These are phyloP conservation scores for Coleophora deauratella DNA, from an alignment of 2,888 invertebrate genomes.

Conservation along the genomic window DNA sequence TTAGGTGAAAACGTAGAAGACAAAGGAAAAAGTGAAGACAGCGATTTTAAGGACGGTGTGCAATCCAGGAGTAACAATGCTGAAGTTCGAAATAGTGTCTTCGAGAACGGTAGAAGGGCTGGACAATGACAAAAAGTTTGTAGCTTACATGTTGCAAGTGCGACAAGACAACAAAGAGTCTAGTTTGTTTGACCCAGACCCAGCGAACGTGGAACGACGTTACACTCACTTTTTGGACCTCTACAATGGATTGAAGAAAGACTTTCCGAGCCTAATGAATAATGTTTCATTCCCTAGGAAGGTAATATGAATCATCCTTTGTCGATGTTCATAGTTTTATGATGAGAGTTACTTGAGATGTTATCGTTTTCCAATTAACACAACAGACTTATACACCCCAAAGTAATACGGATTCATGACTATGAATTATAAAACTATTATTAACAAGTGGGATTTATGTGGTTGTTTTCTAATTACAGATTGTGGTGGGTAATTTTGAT, in stretches of 20 bases:
- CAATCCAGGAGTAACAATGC: slow-evolving; percentile 27
- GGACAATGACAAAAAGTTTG: slow-evolving; percentile 78
- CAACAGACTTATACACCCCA: no score
- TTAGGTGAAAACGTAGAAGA: no score
- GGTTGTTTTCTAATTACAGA: slow-evolving; percentile 43
- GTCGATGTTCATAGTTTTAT: slow-evolving; percentile 1
- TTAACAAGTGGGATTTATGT: no score
- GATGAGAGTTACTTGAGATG: no score
- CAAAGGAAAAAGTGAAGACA: no score
- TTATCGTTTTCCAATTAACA: no score
- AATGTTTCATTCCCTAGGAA: slow-evolving; percentile 79
- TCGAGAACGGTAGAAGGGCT: slow-evolving; percentile 77
- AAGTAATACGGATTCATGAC: no score
- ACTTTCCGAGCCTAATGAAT: slow-evolving; percentile 68
- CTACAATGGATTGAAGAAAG: slow-evolving; percentile 75
- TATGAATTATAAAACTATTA: no score
- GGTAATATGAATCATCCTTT: slow-evolving; percentile 34
- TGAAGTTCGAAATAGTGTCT: slow-evolving; percentile 78
- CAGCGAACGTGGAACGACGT: slow-evolving; percentile 79
- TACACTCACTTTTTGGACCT: slow-evolving; percentile 82
- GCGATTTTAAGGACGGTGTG: no score
- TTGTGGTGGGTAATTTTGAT: slow-evolving; percentile 81
- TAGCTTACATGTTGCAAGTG: slow-evolving; percentile 79
- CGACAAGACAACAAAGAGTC: slow-evolving; percentile 69
- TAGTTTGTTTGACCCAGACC: slow-evolving; percentile 66